Conservation (phyloP, 2,113 vertebrate species). For the Ictidomys tridecemlineatus region DNA sequence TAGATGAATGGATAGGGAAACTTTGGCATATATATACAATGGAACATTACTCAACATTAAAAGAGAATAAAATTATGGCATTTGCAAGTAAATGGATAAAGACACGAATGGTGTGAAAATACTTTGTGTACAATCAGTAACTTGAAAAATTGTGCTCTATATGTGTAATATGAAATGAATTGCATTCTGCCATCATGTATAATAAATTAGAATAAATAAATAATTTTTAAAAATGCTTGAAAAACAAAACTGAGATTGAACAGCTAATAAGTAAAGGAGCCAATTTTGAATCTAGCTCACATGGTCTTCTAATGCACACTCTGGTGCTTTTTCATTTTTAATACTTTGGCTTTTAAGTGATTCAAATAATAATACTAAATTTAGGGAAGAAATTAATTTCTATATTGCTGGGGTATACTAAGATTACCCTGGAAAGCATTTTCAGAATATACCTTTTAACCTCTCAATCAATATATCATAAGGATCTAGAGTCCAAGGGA, state of each 20-base stretch:
- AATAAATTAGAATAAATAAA: too few species aligned
- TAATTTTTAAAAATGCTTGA: not conserved
- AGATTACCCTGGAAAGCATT: not conserved
- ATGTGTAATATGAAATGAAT: too few species aligned
- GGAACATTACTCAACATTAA: too few species aligned
- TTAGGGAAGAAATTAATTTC: constrained; percentile 2
- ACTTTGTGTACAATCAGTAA: too few species aligned
- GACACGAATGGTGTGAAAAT: too few species aligned
- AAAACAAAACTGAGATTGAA: not conserved
- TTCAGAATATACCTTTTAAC: not conserved
- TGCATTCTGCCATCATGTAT: too few species aligned
- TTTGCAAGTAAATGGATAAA: too few species aligned
- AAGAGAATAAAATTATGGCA: too few species aligned
- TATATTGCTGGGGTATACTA: not conserved
- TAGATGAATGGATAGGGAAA: too few species aligned
- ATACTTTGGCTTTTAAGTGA: not conserved
- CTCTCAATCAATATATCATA: not conserved
- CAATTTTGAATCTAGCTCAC: not conserved
- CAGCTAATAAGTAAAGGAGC: not conserved
- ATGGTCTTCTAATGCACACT: not conserved
- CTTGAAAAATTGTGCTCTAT: too few species aligned
- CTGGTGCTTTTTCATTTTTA: not conserved
- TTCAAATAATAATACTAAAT: constrained; percentile 20
- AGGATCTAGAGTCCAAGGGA: not conserved
- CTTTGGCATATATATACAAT: too few species aligned